These are phyloP conservation scores for Drosophila nigricruria DNA, from an alignment of 2,888 invertebrate genomes.

Conservation along the genomic window DNA sequence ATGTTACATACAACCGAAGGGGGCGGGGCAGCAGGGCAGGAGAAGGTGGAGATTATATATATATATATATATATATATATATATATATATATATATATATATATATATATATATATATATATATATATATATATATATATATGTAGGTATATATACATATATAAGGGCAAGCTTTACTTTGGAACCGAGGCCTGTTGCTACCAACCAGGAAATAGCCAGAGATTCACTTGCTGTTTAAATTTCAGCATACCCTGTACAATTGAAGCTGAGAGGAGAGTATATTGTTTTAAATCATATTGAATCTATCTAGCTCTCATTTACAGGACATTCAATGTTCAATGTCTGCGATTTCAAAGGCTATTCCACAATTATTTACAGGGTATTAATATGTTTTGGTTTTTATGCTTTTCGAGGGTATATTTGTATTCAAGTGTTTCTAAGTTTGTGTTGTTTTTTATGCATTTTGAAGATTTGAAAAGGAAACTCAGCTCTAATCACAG, in stretches of 20 bases:
- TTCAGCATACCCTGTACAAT: not conserved
- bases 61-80: not conserved
- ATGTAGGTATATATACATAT: too few relatives aligned
- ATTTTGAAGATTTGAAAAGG: too few relatives aligned
- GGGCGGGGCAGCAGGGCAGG: not conserved
- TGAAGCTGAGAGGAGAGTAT: not conserved
- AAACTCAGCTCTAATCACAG: too few relatives aligned
- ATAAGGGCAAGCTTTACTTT: slow-evolving; percentile 40
- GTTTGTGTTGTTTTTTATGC: too few relatives aligned
- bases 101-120: too few relatives aligned
- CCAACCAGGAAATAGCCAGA: slow-evolving; percentile 27
- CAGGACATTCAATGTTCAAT: not conserved
- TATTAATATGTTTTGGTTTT: too few relatives aligned
- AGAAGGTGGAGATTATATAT: not conserved
- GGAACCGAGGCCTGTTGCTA: slow-evolving; percentile 33
- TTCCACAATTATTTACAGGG: too few relatives aligned
- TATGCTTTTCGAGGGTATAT: too few relatives aligned
- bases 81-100: not conserved
- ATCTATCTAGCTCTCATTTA: not conserved
- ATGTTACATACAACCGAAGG: not conserved
- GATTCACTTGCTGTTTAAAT: slow-evolving; percentile 5
- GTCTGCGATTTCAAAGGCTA: too few relatives aligned
- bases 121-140: not conserved
- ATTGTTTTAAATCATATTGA: too few relatives aligned
- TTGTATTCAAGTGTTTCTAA: too few relatives aligned